These are phyloP conservation scores for Sphaerophoria rueppellii DNA, from an alignment of 2,888 invertebrate species.

Conservation along the genomic window DNA sequence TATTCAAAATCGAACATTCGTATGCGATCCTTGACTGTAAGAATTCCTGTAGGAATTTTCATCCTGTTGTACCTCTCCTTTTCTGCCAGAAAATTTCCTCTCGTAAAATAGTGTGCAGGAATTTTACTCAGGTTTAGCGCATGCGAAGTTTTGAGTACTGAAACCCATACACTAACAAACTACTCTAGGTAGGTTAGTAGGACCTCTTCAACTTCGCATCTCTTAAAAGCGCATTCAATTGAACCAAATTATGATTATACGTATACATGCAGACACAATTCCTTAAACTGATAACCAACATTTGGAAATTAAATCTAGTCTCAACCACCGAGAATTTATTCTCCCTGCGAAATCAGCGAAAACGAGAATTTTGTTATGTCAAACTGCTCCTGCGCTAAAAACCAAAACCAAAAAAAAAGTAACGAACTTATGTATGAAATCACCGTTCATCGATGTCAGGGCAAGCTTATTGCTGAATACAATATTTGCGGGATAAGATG, in stretches of 20 bases:
- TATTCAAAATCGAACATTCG: slow-evolving; percentile 28
- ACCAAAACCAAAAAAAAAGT: background rate
- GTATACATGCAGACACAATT: slow-evolving; percentile 32
- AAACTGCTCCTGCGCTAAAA: slow-evolving; percentile 47
- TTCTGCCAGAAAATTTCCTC: background rate
- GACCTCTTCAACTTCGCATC: background rate
- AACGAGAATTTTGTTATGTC: background rate
- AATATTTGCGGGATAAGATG: background rate
- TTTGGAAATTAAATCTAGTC: slow-evolving; percentile 43
- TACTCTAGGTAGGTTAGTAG: slow-evolving; percentile 15
- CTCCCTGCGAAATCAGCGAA: slow-evolving; percentile 2
- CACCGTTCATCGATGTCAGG: slow-evolving; percentile 22
- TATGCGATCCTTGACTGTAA: slow-evolving; percentile 50
- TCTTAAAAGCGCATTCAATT: slow-evolving; percentile 33
- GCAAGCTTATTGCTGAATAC: slow-evolving; percentile 39
- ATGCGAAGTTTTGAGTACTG: slow-evolving; percentile 32
- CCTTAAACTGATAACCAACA: slow-evolving; percentile 1
- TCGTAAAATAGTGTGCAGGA: slow-evolving; percentile 12
- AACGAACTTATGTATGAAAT: slow-evolving; percentile 50
- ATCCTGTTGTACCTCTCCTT: background rate
- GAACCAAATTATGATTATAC: slow-evolving; percentile 8
- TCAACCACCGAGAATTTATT: slow-evolving; percentile 21
- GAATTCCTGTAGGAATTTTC: slow-evolving; percentile 11
- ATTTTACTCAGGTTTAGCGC: slow-evolving; percentile 47
- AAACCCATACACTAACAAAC: background rate